phyloP scores from a whole-genome alignment of 1,140 invertebrate species.

The Eumaeus atala region DNA sequence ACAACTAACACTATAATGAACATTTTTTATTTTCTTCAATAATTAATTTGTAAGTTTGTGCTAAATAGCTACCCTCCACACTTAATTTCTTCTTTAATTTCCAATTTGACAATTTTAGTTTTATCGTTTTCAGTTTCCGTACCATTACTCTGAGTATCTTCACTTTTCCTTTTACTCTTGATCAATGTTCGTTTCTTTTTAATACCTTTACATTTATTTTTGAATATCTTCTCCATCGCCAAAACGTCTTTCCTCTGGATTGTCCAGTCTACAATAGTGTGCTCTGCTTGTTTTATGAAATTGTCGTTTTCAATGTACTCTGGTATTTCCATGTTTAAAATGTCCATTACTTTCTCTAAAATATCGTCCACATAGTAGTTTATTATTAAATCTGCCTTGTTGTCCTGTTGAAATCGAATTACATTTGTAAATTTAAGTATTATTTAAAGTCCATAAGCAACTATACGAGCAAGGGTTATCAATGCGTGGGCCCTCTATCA shows the following conservation, averaged over 20 bases:
- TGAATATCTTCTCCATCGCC: slow-evolving; percentile 52
- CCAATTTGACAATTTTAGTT: slow-evolving; percentile 47
- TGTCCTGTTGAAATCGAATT: slow-evolving; percentile 85
- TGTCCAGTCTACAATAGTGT: slow-evolving; percentile 52
- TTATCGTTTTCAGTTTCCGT: slow-evolving; percentile 35
- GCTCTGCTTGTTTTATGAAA: slow-evolving; percentile 76
- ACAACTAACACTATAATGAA: too few relatives aligned
- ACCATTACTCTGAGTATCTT: slow-evolving; percentile 13
- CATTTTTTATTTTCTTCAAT: not conserved
- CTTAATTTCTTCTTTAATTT: slow-evolving; percentile 38
- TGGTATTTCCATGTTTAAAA: slow-evolving; percentile 81
- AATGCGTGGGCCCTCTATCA: too few relatives aligned
- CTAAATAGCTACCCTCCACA: slow-evolving; percentile 1
- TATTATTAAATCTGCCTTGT: slow-evolving; percentile 92
- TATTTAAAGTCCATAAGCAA: too few relatives aligned
- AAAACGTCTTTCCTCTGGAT: slow-evolving; percentile 50
- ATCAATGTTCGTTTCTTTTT: slow-evolving; percentile 56
- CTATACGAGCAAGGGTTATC: too few relatives aligned
- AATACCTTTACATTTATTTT: slow-evolving; percentile 60
- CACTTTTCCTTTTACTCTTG: slow-evolving; percentile 49
- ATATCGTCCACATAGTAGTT: slow-evolving; percentile 93
- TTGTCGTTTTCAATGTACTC: slow-evolving; percentile 80
- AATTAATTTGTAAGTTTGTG: not conserved
- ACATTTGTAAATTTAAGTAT: slow-evolving; percentile 8
- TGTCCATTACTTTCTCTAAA: slow-evolving; percentile 84